A percentile compares a stretch with the other conserved stretches of the same genome.
phyloP scores from a whole-genome alignment of 2,113 vertebrate genomes.

The Platysteira castanea region DNA sequence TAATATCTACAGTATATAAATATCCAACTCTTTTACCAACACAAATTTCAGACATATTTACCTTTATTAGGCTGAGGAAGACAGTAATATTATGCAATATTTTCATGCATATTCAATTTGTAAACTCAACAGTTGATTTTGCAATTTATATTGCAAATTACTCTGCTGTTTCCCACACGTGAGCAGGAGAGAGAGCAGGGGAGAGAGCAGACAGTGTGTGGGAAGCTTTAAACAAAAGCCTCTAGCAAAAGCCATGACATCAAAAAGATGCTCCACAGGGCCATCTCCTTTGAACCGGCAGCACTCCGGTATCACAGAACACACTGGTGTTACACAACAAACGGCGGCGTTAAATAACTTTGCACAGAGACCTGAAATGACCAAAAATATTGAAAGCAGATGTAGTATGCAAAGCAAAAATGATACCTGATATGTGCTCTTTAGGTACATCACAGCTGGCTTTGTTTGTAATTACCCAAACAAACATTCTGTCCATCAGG shows the following conservation, averaged over 20 bases:
- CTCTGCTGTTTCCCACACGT: conserved; percentile 12
- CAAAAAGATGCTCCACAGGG: conserved; percentile 43
- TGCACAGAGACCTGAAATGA: conserved; percentile 36
- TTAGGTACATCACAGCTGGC: background rate
- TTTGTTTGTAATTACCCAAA: conserved; percentile 36
- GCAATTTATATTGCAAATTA: conserved; percentile 56
- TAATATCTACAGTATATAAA: conserved; percentile 61
- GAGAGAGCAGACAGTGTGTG: background rate
- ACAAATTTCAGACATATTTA: conserved; percentile 51
- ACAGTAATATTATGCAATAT: background rate
- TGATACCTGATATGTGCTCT: background rate
- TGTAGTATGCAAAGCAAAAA: background rate
- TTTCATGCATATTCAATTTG: conserved; percentile 50
- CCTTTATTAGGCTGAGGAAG: conserved; percentile 29
- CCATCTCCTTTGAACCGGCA: conserved; percentile 63
- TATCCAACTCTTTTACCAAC: conserved; percentile 24
- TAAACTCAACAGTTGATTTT: conserved; percentile 45
- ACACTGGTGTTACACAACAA: conserved; percentile 41
- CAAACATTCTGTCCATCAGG: background rate
- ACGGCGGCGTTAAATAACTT: conserved; percentile 1
- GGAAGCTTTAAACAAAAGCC: conserved; percentile 55
- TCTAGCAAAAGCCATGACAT: conserved; percentile 38
- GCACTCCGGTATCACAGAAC: conserved; percentile 41
- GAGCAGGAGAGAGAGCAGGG: background rate
- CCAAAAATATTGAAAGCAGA: conserved; percentile 57